Evolutionary conservation across 2,888 invertebrate species (phyloP).

Genomic region (Schizotus pectinicornis): DNA sequence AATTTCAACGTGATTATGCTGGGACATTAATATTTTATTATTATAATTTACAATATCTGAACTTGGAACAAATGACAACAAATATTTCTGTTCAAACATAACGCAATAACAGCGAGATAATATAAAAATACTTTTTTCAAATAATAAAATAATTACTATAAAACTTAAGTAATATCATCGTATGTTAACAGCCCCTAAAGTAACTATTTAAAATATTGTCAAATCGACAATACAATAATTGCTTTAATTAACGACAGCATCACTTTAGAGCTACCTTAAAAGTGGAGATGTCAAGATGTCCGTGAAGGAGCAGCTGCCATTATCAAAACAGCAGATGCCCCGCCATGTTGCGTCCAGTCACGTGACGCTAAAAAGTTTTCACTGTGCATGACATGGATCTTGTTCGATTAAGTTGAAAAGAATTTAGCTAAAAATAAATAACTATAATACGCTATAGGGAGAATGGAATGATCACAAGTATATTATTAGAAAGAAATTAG

Average conservation of each 20-base stretch:
- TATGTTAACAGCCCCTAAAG: slow-evolving; percentile 21
- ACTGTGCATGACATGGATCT: neutral
- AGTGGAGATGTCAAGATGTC: neutral
- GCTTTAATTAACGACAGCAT: slow-evolving; percentile 6
- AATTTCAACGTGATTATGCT: too few relatives aligned
- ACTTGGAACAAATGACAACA: too few relatives aligned
- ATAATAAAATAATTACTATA: slow-evolving; percentile 14
- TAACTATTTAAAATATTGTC: slow-evolving; percentile 23
- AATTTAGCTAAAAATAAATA: slow-evolving; percentile 28
- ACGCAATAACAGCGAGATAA: slow-evolving; percentile 7
- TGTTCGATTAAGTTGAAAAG: slow-evolving; percentile 12
- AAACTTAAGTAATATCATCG: slow-evolving; percentile 20
- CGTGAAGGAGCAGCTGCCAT: neutral
- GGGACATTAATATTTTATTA: too few relatives aligned
- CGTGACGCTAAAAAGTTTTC: neutral
- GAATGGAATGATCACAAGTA: slow-evolving; percentile 39
- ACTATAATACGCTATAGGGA: slow-evolving; percentile 32
- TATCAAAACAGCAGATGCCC: neutral
- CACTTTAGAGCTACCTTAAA: slow-evolving; percentile 21
- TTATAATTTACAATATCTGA: too few relatives aligned
- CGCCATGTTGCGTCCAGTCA: neutral
- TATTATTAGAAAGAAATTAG: slow-evolving; percentile 36
- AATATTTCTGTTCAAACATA: too few relatives aligned
- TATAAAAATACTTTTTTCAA: slow-evolving; percentile 20
- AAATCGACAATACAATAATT: slow-evolving; percentile 15